These are phyloP conservation scores for Drosophila meridiana DNA, from an alignment of 2,888 invertebrate genomes.

Conservation along the genomic window DNA sequence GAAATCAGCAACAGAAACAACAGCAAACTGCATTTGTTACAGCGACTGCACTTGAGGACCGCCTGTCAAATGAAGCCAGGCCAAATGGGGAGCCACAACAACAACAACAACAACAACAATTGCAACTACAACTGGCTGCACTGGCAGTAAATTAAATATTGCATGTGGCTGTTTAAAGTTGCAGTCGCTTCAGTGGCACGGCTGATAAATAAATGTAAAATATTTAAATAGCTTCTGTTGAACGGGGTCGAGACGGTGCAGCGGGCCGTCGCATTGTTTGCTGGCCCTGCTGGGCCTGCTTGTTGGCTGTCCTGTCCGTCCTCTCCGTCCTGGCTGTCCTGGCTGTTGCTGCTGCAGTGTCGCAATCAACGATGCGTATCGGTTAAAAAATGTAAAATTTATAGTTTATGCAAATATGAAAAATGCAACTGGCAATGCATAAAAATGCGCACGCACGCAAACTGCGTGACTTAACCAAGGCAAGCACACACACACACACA, in stretches of 20 bases:
- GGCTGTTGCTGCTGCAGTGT: slow-evolving; percentile 44
- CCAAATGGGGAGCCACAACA: slow-evolving; percentile 3
- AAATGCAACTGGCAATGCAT: slow-evolving; percentile 81
- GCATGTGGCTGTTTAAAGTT: slow-evolving; percentile 63
- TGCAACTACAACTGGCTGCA: slow-evolving; percentile 1
- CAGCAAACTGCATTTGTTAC: slow-evolving; percentile 46
- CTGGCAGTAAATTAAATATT: slow-evolving; percentile 55
- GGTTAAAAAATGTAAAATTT: slow-evolving; percentile 80
- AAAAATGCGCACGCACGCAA: slow-evolving; percentile 82
- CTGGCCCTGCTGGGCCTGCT: slow-evolving; percentile 30
- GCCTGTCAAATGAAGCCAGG: slow-evolving; percentile 37
- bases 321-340: slow-evolving; percentile 8
- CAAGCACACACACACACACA: slow-evolving; percentile 36
- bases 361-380: slow-evolving; percentile 81
- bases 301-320: slow-evolving; percentile 37
- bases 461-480: slow-evolving; percentile 72
- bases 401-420: slow-evolving; percentile 82
- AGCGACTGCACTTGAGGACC: slow-evolving; percentile 51
- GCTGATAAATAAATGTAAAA: slow-evolving; percentile 67
- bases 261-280: slow-evolving; percentile 48
- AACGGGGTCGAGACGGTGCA: slow-evolving; percentile 24
- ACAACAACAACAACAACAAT: background rate
- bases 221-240: slow-evolving; percentile 71
- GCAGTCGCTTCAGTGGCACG: slow-evolving; percentile 28
- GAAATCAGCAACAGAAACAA: slow-evolving; percentile 1